These are phyloP conservation scores for Halcyon malimbica DNA, from an alignment of 2,113 vertebrate genomes.

Conservation along the genomic window DNA sequence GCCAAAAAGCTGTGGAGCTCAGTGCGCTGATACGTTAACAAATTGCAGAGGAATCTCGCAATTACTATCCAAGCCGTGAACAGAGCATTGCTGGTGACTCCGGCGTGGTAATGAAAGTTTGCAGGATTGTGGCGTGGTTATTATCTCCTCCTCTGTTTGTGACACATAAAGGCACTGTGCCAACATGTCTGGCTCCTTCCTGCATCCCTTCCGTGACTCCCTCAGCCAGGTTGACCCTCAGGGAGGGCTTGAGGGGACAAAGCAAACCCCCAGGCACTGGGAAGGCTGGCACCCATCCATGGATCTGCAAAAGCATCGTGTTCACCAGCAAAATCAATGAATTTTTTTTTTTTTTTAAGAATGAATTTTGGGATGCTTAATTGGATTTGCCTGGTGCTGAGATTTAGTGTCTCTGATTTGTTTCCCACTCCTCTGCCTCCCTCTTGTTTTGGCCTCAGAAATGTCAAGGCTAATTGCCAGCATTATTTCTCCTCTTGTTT, in stretches of 20 bases:
- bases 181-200: not conserved
- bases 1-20: not conserved
- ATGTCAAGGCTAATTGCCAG: not conserved
- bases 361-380: not conserved
- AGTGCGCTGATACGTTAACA: not conserved
- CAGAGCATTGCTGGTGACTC: not conserved
- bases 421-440: not conserved
- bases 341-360: not conserved
- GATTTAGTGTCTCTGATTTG: not conserved
- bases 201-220: not conserved
- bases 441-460: not conserved
- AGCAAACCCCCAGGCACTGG: not conserved
- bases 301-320: not conserved
- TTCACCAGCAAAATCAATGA: not conserved
- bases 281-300: fast-evolving
- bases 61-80: not conserved
- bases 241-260: fast-evolving
- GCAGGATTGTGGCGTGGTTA: not conserved
- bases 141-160: not conserved
- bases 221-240: not conserved
- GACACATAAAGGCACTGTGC: not conserved
- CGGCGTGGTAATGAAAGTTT: not conserved
- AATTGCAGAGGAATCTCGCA: not conserved
- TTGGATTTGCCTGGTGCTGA: not conserved
- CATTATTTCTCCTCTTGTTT: not conserved